phyloP scores from a whole-genome alignment of 2,888 invertebrate species.

The Elaeidobius kamerunicus region DNA sequence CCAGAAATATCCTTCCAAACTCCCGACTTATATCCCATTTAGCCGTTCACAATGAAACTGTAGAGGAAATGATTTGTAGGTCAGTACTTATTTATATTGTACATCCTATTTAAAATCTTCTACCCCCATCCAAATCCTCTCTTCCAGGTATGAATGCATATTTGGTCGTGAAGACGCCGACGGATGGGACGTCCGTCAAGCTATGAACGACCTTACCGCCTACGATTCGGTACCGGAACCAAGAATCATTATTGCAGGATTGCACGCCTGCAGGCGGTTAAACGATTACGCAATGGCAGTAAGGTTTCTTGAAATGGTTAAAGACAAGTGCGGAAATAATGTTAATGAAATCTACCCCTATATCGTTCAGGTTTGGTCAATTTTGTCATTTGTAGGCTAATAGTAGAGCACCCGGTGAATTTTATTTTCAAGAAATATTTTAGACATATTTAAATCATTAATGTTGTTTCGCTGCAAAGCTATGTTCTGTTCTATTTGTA shows the following conservation, averaged over 20 bases:
- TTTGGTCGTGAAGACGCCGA: slow-evolving; percentile 86
- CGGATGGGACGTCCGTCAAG: slow-evolving; percentile 68
- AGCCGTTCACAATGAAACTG: slow-evolving; percentile 46
- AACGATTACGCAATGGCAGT: slow-evolving; percentile 65
- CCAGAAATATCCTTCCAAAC: neutral
- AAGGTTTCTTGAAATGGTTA: slow-evolving; percentile 84
- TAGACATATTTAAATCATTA: neutral
- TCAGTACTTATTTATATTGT: slow-evolving; percentile 15
- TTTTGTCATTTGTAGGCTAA: neutral
- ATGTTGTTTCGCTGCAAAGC: neutral
- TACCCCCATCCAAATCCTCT: neutral
- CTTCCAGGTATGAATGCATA: slow-evolving; percentile 69
- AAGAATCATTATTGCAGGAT: slow-evolving; percentile 51
- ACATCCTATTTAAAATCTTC: neutral
- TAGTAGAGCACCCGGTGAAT: neutral
- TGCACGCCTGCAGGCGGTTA: slow-evolving; percentile 61
- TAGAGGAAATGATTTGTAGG: slow-evolving; percentile 56
- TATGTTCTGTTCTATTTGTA: neutral
- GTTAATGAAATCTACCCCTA: slow-evolving; percentile 82
- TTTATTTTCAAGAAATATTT: neutral
- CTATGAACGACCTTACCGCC: slow-evolving; percentile 54
- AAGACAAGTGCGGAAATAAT: slow-evolving; percentile 77
- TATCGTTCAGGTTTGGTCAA: slow-evolving; percentile 58
- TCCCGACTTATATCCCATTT: slow-evolving; percentile 29
- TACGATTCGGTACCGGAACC: slow-evolving; percentile 56